A percentile compares a stretch with the other conserved stretches of the same genome.
Evolutionary conservation across 1,140 invertebrate species (phyloP).

Genomic region (Asobara japonica): DNA sequence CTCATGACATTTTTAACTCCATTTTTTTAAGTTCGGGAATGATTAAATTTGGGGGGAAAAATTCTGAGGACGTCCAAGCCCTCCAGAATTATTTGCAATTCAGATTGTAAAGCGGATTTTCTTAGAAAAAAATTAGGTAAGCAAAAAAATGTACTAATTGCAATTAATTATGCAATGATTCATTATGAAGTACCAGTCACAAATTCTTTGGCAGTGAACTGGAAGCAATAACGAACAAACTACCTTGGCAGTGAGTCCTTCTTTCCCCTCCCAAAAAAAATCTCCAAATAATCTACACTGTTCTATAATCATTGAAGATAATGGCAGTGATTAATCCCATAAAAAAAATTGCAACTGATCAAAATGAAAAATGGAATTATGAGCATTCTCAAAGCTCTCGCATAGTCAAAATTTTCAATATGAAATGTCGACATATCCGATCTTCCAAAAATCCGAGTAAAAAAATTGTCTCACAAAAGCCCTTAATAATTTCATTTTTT

Average conservation of each 20-base stretch:
- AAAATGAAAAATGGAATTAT: too few relatives aligned
- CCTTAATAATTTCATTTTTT: too few relatives aligned
- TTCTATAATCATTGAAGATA: background rate
- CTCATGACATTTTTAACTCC: conserved; percentile 30
- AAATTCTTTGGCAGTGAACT: conserved; percentile 49
- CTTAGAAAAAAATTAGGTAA: too few relatives aligned
- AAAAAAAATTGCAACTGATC: background rate
- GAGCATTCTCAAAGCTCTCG: too few relatives aligned
- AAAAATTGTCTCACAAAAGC: too few relatives aligned
- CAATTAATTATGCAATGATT: conserved; percentile 1
- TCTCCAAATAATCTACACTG: background rate
- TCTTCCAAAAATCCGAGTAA: too few relatives aligned
- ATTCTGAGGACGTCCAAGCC: background rate
- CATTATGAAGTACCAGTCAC: conserved; percentile 23
- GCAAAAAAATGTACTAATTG: too few relatives aligned
- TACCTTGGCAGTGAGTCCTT: conserved; percentile 42
- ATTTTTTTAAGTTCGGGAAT: background rate
- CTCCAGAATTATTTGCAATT: too few relatives aligned
- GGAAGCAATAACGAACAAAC: conserved; percentile 44
- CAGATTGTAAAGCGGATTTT: background rate
- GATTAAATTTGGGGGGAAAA: background rate
- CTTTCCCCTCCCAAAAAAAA: background rate
- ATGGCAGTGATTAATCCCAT: background rate
- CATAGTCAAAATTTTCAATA: too few relatives aligned
- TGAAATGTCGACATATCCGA: too few relatives aligned